A percentile compares a stretch with the other conserved stretches of the same genome.
These are phyloP conservation scores for Amphimallon solstitiale DNA, from an alignment of 2,888 invertebrate genomes.

Conservation along the genomic window DNA sequence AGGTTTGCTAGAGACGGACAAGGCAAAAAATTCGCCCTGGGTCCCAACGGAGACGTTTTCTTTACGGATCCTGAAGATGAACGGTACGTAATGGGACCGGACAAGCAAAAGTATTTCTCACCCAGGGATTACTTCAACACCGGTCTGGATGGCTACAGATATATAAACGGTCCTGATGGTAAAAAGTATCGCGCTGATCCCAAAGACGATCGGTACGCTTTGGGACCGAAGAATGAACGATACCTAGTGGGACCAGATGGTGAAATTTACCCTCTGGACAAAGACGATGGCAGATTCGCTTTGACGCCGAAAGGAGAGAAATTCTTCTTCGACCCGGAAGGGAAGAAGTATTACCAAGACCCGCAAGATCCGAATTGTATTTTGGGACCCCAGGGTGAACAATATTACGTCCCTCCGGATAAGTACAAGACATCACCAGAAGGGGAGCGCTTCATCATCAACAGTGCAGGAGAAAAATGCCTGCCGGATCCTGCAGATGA, in stretches of 20 bases:
- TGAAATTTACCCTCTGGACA: slow-evolving; percentile 31
- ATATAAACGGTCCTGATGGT: slow-evolving; percentile 28
- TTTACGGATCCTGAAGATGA: slow-evolving; percentile 36
- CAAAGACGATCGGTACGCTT: slow-evolving; percentile 37
- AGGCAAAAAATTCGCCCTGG: slow-evolving; percentile 35
- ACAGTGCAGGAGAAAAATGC: slow-evolving; percentile 23
- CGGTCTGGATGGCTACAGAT: slow-evolving; percentile 14
- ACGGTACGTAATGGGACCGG: slow-evolving; percentile 36
- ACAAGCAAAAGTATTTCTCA: slow-evolving; percentile 30
- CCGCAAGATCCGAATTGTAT: slow-evolving; percentile 32
- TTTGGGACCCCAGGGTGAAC: slow-evolving; percentile 27
- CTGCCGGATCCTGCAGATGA: slow-evolving; percentile 33
- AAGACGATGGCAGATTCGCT: slow-evolving; percentile 29
- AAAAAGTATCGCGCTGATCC: slow-evolving; percentile 24
- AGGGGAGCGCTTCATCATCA: slow-evolving; percentile 27
- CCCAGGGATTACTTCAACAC: slow-evolving; percentile 27
- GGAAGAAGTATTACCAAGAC: slow-evolving; percentile 31
- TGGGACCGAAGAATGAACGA: slow-evolving; percentile 30
- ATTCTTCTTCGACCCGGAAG: slow-evolving; percentile 34
- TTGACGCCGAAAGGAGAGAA: slow-evolving; percentile 28
- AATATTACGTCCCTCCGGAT: slow-evolving; percentile 32
- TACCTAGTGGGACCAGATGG: slow-evolving; percentile 33
- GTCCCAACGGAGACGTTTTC: slow-evolving; percentile 36
- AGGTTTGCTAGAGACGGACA: slow-evolving; percentile 28
- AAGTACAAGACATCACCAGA: slow-evolving; percentile 31